Percentiles rank a stretch among this genome's conserved stretches.
These are phyloP conservation scores for Cheilosia urbana DNA, from an alignment of 2,888 invertebrate species.

Conservation along the genomic window DNA sequence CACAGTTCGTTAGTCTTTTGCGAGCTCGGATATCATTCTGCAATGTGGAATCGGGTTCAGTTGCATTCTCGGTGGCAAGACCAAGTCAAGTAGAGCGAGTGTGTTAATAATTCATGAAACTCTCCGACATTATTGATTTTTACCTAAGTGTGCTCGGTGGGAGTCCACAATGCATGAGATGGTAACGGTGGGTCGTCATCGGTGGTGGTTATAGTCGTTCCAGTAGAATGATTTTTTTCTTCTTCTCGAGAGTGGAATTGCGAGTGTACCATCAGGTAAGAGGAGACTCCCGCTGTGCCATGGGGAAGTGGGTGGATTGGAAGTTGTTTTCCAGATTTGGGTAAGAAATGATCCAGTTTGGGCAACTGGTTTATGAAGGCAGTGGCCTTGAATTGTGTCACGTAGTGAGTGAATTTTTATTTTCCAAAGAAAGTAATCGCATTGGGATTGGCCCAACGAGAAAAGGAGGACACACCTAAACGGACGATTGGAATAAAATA, in stretches of 20 bases:
- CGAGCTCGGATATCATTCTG: conserved; percentile 47
- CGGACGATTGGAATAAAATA: too few species aligned
- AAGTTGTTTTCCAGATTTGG: conserved; percentile 28
- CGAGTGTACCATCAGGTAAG: neutral
- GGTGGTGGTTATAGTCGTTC: conserved; percentile 1
- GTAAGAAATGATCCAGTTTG: conserved; percentile 18
- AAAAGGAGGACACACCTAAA: too few species aligned
- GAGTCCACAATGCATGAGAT: conserved; percentile 17
- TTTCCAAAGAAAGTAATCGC: too few species aligned
- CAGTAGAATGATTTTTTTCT: conserved; percentile 5
- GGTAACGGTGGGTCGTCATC: neutral
- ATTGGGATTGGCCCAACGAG: too few species aligned
- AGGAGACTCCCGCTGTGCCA: conserved; percentile 7
- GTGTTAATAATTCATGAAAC: conserved; percentile 64
- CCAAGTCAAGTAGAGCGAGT: conserved; percentile 57
- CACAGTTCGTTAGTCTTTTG: conserved; percentile 67
- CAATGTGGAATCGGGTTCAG: conserved; percentile 43
- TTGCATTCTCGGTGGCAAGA: conserved; percentile 42
- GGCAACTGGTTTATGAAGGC: conserved; percentile 1
- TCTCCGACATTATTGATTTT: conserved; percentile 57
- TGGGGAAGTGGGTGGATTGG: conserved; percentile 32
- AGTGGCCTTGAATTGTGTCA: neutral
- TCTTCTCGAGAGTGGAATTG: neutral
- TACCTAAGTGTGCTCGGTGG: neutral
- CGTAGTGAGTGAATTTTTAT: neutral